Evolutionary conservation across 2,888 invertebrate species (phyloP).

Genomic region (Anarsia innoxiella): DNA sequence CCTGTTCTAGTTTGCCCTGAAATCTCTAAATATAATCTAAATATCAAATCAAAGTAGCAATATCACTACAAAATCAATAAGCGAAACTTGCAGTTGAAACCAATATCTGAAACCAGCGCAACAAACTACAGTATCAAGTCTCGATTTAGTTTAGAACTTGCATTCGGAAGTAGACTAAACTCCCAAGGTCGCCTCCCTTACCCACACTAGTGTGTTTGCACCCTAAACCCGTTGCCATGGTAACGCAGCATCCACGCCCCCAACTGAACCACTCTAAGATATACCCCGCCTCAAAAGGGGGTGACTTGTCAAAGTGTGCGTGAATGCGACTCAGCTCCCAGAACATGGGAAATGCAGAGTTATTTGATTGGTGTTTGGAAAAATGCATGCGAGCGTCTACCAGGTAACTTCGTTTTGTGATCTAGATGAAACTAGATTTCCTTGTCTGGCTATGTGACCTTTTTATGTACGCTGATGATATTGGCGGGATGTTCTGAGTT

Average conservation of each 20-base stretch:
- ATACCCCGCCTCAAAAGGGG: constrained; percentile 72
- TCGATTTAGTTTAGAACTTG: too few relatives aligned
- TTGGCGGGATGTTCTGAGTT: too few relatives aligned
- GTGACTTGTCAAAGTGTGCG: constrained; percentile 48
- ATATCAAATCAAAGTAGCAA: too few relatives aligned
- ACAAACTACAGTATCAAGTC: too few relatives aligned
- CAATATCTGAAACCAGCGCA: too few relatives aligned
- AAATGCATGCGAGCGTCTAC: constrained; percentile 10
- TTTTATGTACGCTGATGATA: too few relatives aligned
- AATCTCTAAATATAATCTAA: too few relatives aligned
- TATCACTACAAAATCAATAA: too few relatives aligned
- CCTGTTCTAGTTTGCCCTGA: too few relatives aligned
- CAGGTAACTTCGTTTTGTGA: not conserved
- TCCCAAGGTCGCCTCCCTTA: constrained; percentile 57
- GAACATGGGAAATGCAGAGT: not conserved
- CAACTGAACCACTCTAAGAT: constrained; percentile 74
- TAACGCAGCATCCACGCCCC: constrained; percentile 77
- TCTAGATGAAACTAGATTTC: too few relatives aligned
- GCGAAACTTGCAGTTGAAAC: too few relatives aligned
- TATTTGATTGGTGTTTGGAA: constrained; percentile 8
- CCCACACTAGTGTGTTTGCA: constrained; percentile 50
- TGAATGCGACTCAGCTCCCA: constrained; percentile 26
- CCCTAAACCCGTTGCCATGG: constrained; percentile 74
- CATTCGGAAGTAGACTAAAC: constrained; percentile 56
- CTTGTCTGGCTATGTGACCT: too few relatives aligned